These are phyloP conservation scores for Thaumetopoea pityocampa DNA, from an alignment of 1,140 invertebrate species.

Conservation along the genomic window DNA sequence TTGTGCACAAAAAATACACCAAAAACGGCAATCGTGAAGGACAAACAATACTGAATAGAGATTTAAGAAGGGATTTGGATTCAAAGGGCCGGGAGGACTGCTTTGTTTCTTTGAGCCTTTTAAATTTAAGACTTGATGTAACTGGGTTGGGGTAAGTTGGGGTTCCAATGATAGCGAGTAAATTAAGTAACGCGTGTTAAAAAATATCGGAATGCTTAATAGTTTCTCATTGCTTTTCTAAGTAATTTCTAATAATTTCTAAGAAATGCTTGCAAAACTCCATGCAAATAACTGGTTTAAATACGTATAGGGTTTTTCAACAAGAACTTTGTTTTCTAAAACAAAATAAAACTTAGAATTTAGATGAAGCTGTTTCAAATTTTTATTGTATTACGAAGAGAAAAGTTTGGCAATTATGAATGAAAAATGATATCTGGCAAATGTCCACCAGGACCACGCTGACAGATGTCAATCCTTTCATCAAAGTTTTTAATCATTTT, in stretches of 20 bases:
- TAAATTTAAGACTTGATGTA: constrained; percentile 55
- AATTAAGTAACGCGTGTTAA: no score
- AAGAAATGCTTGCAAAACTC: no score
- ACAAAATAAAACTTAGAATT: no score
- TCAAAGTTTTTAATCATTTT: no score
- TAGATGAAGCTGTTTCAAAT: no score
- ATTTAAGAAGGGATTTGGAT: constrained; percentile 68
- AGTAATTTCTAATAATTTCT: not conserved
- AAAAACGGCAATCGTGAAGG: constrained; percentile 38
- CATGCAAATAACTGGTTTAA: not conserved
- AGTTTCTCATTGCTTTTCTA: not conserved
- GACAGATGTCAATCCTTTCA: no score
- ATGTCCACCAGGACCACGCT: no score
- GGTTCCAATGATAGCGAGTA: constrained; percentile 27
- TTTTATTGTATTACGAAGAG: no score
- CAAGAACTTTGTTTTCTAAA: no score
- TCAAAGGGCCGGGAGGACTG: constrained; percentile 47
- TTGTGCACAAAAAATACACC: constrained; percentile 35
- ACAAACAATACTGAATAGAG: constrained; percentile 63
- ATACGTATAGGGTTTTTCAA: not conserved
- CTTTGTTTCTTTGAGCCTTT: constrained; percentile 67
- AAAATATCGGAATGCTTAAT: constrained; percentile 1
- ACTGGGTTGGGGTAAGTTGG: constrained; percentile 30
- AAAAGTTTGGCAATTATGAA: no score
- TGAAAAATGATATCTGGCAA: no score